These are phyloP conservation scores for Nemopilema nomurai DNA, from an alignment of 30 jellyfish, hydroid and myxozoan species.

Conservation along the genomic window DNA sequence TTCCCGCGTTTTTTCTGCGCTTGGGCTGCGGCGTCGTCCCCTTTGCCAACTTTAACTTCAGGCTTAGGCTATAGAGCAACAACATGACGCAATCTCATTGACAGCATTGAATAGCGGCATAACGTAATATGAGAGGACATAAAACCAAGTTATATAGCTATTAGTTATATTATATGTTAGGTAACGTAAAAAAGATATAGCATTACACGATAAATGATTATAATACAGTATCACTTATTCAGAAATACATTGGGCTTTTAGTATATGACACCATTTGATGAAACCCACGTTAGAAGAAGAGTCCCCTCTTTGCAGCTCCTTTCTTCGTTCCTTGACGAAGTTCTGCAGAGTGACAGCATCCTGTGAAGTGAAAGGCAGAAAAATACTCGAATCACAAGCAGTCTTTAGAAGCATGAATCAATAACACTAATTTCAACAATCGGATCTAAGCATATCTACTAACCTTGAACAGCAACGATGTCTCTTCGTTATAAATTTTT, in stretches of 20 bases:
- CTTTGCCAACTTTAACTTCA: too few relatives aligned
- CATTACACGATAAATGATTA: too few relatives aligned
- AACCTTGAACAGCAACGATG: slow-evolving; percentile 71
- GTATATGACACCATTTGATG: too few relatives aligned
- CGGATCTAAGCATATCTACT: too few relatives aligned
- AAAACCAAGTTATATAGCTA: too few relatives aligned
- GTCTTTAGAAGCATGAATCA: neutral
- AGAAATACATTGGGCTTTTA: too few relatives aligned
- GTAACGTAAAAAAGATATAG: too few relatives aligned
- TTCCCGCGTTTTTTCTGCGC: slow-evolving; percentile 56
- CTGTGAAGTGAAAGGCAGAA: slow-evolving; percentile 7
- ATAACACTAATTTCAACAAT: neutral
- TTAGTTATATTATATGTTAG: too few relatives aligned
- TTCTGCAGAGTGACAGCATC: slow-evolving; percentile 82
- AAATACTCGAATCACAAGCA: neutral
- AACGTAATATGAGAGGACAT: too few relatives aligned
- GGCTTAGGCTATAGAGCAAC: slow-evolving; percentile 31
- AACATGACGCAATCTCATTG: neutral
- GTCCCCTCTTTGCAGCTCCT: slow-evolving; percentile 51
- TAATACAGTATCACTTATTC: too few relatives aligned
- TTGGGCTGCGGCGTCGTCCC: slow-evolving; percentile 45
- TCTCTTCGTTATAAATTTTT: slow-evolving; percentile 62
- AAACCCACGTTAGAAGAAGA: too few relatives aligned
- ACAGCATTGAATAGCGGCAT: neutral
- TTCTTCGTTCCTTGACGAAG: slow-evolving; percentile 54